phyloP scores from a whole-genome alignment of 2,888 invertebrate genomes.

The Orthosia gothica region DNA sequence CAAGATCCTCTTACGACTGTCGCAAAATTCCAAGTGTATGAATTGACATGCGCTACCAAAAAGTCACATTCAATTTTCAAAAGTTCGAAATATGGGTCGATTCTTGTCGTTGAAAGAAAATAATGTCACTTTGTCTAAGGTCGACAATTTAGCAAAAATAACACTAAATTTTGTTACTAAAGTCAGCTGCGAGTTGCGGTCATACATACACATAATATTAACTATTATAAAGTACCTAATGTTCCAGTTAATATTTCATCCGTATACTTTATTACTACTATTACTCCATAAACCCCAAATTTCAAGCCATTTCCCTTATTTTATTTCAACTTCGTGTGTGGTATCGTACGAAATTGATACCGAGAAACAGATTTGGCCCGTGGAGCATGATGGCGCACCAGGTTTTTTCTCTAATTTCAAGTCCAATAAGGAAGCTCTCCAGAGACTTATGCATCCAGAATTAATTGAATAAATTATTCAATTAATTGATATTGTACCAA shows the following conservation, averaged over 20 bases:
- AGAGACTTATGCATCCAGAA: constrained; percentile 35
- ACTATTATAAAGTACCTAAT: neutral
- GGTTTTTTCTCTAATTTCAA: constrained; percentile 6
- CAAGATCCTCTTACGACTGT: no score
- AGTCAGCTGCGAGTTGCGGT: no score
- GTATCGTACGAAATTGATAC: constrained; percentile 28
- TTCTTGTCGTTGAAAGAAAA: no score
- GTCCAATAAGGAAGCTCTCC: constrained; percentile 39
- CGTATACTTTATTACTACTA: no score
- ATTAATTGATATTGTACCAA: constrained; percentile 59
- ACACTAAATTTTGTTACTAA: no score
- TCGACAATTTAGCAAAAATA: no score
- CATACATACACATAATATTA: neutral
- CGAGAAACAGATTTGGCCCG: constrained; percentile 11
- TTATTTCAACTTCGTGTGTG: constrained; percentile 52
- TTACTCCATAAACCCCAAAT: neutral
- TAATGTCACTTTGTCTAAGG: no score
- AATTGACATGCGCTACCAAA: no score
- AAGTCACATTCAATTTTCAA: no score
- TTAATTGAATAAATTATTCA: constrained; percentile 60
- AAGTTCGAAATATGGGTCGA: no score
- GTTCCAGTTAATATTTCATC: neutral
- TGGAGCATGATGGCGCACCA: neutral
- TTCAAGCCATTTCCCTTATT: constrained; percentile 14
- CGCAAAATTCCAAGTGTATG: no score